Base-by-base conservation (phyloP, 2,113 vertebrate species). In the Ploceus nigricollis region DNA sequence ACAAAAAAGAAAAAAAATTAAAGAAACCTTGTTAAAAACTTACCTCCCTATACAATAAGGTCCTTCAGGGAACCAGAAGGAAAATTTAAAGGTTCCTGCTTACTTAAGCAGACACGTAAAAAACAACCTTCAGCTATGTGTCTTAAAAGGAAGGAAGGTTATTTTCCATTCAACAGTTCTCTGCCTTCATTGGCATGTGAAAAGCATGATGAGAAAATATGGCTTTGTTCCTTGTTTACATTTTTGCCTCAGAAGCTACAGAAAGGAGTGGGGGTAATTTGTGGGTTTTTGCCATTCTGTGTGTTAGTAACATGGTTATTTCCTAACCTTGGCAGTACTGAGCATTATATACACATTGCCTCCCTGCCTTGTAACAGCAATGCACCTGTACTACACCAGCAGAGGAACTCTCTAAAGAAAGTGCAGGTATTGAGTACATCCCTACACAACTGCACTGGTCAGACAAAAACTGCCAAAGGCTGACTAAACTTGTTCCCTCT, bases 331-430 rank as follows among this genome's bases (percentile, higher is more conserved):
- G n/a, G 53, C 44, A 54, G 10, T 25, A 13, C 23, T 25, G 6
- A 17, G 28, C 3, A 8, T 40, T 45, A 11, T 0, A 10, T 24
- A 47, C 14, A 7, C 7, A 23, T 7, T 9, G 3, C 10, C 8
- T 53, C 1, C 1, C 15, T 6, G 5, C 31, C 53, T 14, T 13
- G 9, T 23, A 60, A 12, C 15, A 56, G 25, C 35, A 42, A 2
- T n/a, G 13, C 40, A 28, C 9, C 50, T 31, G 0, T 10, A 11
- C 24, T 13, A 18, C 3, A 28, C 3, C 50, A 80, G 28, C 27
- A 61, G 51, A 48, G 31, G 15, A 23, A n/a, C 28, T 33, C 24
- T 10, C 6, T 8, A 2, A 54, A 9, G 13, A 21, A 21, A 21
- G 42, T 22, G 15, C 27, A 47, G 24, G 51, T 31, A n/a, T 6